Evolutionary conservation across 2,113 vertebrate species (phyloP).

Genomic region (Cololabis saira): DNA sequence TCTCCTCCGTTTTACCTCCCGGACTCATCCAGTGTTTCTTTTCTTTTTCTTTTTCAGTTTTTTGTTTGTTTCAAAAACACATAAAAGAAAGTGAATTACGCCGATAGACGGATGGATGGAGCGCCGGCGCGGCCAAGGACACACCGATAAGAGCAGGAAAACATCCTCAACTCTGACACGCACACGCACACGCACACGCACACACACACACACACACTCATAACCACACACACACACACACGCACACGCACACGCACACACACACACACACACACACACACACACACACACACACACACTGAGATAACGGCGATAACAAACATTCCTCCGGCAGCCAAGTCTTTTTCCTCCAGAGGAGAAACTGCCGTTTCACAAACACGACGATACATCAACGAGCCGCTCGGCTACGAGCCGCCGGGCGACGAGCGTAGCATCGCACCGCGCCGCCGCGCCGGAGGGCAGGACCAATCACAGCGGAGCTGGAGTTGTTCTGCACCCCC

Average conservation of each 20-base stretch:
- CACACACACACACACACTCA: constrained; percentile 34
- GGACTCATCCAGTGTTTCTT: constrained; percentile 8
- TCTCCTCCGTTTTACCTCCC: constrained; percentile 24
- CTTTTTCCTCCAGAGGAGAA: constrained; percentile 70
- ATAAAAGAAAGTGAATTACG: constrained; percentile 68
- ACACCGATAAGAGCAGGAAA: constrained; percentile 70
- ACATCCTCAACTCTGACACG: constrained; percentile 62
- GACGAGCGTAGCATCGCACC: too few species aligned
- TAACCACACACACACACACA: constrained; percentile 27
- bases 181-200: constrained; percentile 20
- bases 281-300: too few species aligned
- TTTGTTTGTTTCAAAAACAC: constrained; percentile 41
- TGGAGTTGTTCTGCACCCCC: constrained; percentile 61
- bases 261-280: too few species aligned
- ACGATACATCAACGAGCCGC: constrained; percentile 72
- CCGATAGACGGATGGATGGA: constrained; percentile 51
- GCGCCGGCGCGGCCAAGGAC: constrained; percentile 71
- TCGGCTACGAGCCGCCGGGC: constrained; percentile 62
- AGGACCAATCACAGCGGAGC: constrained; percentile 69
- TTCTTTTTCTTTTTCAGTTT: too few species aligned
- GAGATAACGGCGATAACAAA: constrained; percentile 80
- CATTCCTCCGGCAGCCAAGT: constrained; percentile 74
- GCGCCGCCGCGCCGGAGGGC: constrained; percentile 58
- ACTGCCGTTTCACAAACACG: constrained; percentile 73
- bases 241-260: constrained; percentile 15